A percentile compares a stretch with the other conserved stretches of the same genome.
Evolutionary conservation across 2,797 vertebrate genomes (phyloP).

Genomic region (Falco biarmicus): DNA sequence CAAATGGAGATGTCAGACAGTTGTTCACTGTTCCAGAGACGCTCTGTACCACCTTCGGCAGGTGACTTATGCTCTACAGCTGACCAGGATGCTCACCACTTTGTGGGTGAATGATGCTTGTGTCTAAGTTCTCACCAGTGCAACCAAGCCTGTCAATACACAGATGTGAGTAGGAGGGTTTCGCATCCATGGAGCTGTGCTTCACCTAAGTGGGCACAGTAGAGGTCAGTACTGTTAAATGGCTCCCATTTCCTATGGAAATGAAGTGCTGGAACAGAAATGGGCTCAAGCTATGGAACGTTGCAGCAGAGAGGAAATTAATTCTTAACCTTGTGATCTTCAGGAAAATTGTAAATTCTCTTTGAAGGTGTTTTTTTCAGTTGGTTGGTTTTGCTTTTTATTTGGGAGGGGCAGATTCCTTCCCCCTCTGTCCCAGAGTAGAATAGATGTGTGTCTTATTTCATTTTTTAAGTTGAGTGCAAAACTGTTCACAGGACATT

Average conservation of each 20-base stretch:
- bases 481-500: neutral
- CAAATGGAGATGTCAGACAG: neutral
- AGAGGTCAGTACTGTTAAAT: neutral
- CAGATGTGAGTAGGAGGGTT: neutral
- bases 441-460: neutral
- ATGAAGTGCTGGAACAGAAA: neutral
- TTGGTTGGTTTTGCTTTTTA: neutral
- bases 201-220: neutral
- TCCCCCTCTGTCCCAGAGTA: neutral
- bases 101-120: neutral
- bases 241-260: neutral
- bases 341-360: neutral
- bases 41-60: neutral
- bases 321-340: neutral
- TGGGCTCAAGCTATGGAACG: neutral
- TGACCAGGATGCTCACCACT: neutral
- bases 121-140: neutral
- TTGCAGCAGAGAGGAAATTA: neutral
- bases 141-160: too few relatives aligned
- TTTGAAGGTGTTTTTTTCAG: neutral
- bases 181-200: neutral
- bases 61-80: rapidly evolving
- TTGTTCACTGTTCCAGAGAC: neutral
- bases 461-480: neutral
- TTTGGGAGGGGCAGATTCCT: neutral